Base-by-base conservation (phyloP, 2,888 invertebrate species). In the Hirtodrosophila confusa region DNA sequence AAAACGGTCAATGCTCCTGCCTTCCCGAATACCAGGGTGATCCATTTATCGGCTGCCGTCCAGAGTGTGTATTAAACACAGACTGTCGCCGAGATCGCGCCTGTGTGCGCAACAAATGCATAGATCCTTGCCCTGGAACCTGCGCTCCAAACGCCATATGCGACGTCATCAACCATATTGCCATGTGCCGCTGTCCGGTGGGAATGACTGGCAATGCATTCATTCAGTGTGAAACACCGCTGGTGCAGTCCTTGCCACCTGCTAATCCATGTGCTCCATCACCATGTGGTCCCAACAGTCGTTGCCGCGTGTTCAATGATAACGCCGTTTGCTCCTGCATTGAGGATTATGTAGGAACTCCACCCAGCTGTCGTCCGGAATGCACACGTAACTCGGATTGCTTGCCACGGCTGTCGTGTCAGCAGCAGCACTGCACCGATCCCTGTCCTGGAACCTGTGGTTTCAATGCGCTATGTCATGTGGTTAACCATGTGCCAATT, bases 381-480 rank as follows among this genome's bases (percentile, higher is more conserved):
- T 97, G 97, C 90, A 93, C 94, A 1, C 94, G 94, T 6, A 96
- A 95, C 88, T 93, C 95, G 2, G 96, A 97, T 89, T 97, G 97
- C 90, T 92, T 94, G 12, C 92, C 94, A 39, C 94, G 94, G 63
- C 93, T 94, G 89, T 95, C 96, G 3, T 97, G 97, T 86, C 94
- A 94, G 79, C 95, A 95, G 88, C 95, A 95, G 83, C 95, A 95
- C 92, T 97, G 97, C 89, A 92, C 94, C 33, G 94, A 97, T 91
- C 96, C 97, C 24, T 97, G 96, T 80, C 93, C 93, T 53, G 96
- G 96, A 68, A 93, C 95, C 12, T 97, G 96, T 89, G 96, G 96
- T 40, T 89, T 95, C 5, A 93, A 93, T 80, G 95, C 96, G 4
- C 90, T 93, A 35, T 97, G 96, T 88, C 94, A 94, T 89, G 95